These are phyloP conservation scores for Chiroxiphia lanceolata DNA, from an alignment of 2,797 vertebrate genomes.

Conservation along the genomic window DNA sequence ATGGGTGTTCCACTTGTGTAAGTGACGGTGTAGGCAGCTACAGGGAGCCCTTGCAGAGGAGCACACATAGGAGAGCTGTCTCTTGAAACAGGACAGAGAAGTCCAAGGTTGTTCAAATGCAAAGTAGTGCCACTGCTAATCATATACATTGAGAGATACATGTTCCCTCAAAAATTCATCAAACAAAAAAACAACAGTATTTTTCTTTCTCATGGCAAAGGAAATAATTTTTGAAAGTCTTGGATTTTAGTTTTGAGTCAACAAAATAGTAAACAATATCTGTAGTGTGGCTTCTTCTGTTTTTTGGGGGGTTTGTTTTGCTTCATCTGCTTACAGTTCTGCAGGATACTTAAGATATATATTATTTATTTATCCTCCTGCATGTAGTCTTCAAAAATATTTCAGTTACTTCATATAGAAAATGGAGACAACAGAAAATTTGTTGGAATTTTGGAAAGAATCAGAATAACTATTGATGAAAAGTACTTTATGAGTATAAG, in stretches of 20 bases:
- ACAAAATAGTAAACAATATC: not conserved
- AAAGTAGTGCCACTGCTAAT: not conserved
- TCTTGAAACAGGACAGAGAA: not conserved
- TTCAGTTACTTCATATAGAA: not conserved
- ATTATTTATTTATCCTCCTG: not conserved
- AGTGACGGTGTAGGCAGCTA: not conserved
- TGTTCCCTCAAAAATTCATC: not conserved
- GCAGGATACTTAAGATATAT: not conserved
- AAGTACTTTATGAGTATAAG: not conserved
- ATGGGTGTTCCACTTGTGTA: not conserved
- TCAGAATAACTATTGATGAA: not conserved
- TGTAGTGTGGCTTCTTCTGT: not conserved
- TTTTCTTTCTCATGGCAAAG: not conserved
- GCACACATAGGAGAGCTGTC: accelerated
- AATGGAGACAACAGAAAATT: not conserved
- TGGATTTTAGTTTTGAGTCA: not conserved
- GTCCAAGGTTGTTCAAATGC: not conserved
- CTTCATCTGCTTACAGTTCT: not conserved
- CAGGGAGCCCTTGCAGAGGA: not conserved
- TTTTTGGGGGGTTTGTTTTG: not conserved
- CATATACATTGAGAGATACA: accelerated
- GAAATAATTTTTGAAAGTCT: not conserved
- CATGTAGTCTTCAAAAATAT: not conserved
- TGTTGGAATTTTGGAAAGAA: not conserved
- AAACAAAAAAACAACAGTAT: accelerated